Evolutionary conservation across 2,113 vertebrate species (phyloP).

Genomic region (Myodes glareolus): DNA sequence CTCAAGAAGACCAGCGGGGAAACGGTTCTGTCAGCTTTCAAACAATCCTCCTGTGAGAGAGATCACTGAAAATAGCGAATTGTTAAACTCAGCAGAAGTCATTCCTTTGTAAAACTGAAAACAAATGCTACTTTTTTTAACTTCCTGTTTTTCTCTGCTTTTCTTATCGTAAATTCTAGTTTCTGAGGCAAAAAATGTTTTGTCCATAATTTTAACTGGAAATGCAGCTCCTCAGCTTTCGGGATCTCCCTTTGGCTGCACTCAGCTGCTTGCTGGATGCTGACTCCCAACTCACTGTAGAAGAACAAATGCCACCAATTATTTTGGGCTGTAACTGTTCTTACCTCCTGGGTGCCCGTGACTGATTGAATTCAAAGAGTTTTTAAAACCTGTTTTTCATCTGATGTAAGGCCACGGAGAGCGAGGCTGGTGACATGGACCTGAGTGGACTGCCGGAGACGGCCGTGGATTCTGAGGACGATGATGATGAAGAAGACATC

Average conservation of each 20-base stretch:
- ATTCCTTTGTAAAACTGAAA: conserved; percentile 56
- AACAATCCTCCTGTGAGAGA: not conserved
- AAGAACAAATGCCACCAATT: not conserved
- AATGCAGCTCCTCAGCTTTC: not conserved
- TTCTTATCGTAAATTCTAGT: conserved; percentile 31
- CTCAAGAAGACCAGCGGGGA: not conserved
- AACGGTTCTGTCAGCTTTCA: not conserved
- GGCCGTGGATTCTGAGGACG: conserved; percentile 99
- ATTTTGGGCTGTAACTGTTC: not conserved
- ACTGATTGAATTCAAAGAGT: not conserved
- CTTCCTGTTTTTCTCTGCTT: not conserved
- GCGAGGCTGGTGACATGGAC: conserved; percentile 99
- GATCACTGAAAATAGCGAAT: not conserved
- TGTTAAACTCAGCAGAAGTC: not conserved
- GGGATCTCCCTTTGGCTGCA: conserved; percentile 3
- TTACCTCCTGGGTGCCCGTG: conserved; percentile 53
- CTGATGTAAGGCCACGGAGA: conserved; percentile 94
- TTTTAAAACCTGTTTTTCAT: not conserved
- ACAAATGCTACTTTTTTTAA: not conserved
- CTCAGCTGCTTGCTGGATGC: not conserved
- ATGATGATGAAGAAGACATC: conserved; percentile 99
- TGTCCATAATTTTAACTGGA: not conserved
- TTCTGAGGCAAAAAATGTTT: not conserved
- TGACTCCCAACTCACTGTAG: not conserved
- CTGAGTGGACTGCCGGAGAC: conserved; percentile 98